Evolutionary conservation across 2,888 invertebrate genomes (phyloP).

Genomic region (Phyto melanocephala): DNA sequence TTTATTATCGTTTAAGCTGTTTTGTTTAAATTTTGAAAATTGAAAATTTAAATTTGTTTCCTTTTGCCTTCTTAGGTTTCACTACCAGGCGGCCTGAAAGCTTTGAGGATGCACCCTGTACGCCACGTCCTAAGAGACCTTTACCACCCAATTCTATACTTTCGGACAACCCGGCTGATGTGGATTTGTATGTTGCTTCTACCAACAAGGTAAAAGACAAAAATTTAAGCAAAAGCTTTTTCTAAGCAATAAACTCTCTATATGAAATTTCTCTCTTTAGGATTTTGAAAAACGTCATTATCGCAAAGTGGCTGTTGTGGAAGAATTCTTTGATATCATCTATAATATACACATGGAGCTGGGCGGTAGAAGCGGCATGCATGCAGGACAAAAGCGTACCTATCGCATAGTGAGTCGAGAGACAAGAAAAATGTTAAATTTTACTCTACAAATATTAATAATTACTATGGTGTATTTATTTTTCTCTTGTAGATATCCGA

Average conservation of each 20-base stretch:
- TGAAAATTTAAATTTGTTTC: no score
- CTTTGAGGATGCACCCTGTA: slow-evolving; percentile 74
- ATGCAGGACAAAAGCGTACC: slow-evolving; percentile 97
- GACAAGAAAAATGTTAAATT: background rate
- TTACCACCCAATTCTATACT: slow-evolving; percentile 72
- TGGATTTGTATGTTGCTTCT: slow-evolving; percentile 77
- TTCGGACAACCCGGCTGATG: slow-evolving; percentile 74
- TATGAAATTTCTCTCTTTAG: slow-evolving; percentile 75
- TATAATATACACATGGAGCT: slow-evolving; percentile 96
- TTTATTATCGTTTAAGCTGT: no score
- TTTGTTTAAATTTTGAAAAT: background rate
- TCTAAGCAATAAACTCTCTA: background rate
- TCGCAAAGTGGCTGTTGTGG: slow-evolving; percentile 96
- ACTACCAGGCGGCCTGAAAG: slow-evolving; percentile 76
- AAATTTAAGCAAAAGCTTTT: background rate
- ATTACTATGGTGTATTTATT: background rate
- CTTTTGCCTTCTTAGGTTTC: slow-evolving; percentile 71
- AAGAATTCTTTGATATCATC: slow-evolving; percentile 98
- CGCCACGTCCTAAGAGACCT: slow-evolving; percentile 68
- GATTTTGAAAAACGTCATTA: slow-evolving; percentile 88
- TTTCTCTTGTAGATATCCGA: slow-evolving; percentile 90
- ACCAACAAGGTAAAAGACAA: slow-evolving; percentile 72
- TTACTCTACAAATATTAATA: background rate
- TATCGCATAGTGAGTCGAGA: slow-evolving; percentile 89
- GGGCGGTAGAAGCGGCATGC: slow-evolving; percentile 94